Percentiles rank a stretch among this genome's conserved stretches.
phyloP scores from a whole-genome alignment of 2,797 vertebrate species.

The Scolopax rusticola region DNA sequence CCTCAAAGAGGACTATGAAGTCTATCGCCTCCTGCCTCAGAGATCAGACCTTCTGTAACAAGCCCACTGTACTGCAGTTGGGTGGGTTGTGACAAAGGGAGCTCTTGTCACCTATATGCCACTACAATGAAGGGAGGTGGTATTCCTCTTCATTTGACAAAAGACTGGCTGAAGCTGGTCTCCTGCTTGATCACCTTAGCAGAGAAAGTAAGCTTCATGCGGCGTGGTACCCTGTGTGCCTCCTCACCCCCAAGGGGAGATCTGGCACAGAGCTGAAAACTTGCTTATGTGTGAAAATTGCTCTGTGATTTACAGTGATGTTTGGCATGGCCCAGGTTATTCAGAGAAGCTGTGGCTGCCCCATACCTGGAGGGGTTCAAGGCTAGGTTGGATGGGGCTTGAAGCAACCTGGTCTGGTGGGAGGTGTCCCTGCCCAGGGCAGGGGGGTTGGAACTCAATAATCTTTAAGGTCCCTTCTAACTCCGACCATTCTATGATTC shows the following conservation, averaged over 20 bases:
- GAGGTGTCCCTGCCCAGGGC: too few species aligned
- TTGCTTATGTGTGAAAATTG: background rate
- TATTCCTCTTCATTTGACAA: background rate
- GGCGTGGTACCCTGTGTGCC: rapidly evolving
- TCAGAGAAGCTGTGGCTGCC: too few species aligned
- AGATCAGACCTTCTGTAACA: background rate
- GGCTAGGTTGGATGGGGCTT: too few species aligned
- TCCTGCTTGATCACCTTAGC: background rate
- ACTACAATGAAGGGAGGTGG: background rate
- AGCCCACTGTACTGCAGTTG: background rate
- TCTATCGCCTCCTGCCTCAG: background rate
- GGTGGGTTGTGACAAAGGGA: rapidly evolving
- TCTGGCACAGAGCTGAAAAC: background rate
- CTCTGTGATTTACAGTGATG: background rate
- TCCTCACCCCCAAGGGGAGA: background rate
- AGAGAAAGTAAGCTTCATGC: background rate
- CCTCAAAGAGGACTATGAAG: background rate
- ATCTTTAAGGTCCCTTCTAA: too few species aligned
- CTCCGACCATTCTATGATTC: background rate
- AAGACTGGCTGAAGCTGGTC: background rate
- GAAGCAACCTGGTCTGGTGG: too few species aligned
- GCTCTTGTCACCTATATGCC: background rate
- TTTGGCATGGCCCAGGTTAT: background rate
- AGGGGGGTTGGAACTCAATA: too few species aligned
- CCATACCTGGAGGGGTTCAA: too few species aligned